Percentiles rank a stretch among this genome's conserved stretches.
These are phyloP conservation scores for Hucho hucho DNA, from an alignment of 2,113 vertebrate species.

Conservation along the genomic window DNA sequence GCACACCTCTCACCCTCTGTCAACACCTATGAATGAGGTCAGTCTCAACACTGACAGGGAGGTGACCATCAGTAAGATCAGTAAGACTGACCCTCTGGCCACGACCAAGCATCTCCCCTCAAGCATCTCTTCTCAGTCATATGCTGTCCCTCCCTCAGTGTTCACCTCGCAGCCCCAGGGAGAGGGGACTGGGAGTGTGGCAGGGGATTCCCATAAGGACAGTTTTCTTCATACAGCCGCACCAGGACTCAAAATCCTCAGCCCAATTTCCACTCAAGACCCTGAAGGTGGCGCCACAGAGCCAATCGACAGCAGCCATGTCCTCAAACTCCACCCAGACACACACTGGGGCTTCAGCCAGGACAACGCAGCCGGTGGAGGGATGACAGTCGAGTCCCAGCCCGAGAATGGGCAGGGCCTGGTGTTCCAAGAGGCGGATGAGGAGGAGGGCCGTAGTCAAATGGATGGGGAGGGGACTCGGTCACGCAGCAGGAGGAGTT, in stretches of 20 bases:
- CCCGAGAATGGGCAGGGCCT: constrained; percentile 57
- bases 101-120: constrained; percentile 53
- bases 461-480: constrained; percentile 63
- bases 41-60: constrained; percentile 53
- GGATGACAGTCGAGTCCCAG: constrained; percentile 32
- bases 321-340: constrained; percentile 73
- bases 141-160: constrained; percentile 50
- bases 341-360: constrained; percentile 45
- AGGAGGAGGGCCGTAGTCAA: constrained; percentile 24
- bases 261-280: constrained; percentile 52
- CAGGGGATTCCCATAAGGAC: constrained; percentile 34
- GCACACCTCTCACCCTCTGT: constrained; percentile 52
- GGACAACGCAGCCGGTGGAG: constrained; percentile 20
- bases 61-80: constrained; percentile 47
- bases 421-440: constrained; percentile 71
- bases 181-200: constrained; percentile 41
- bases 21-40: constrained; percentile 63
- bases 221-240: constrained; percentile 56
- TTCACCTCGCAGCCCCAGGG: constrained; percentile 62
- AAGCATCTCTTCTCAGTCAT: constrained; percentile 50
- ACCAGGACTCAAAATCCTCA: constrained; percentile 36
- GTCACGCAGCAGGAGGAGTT: constrained; percentile 83
- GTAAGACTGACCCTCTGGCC: constrained; percentile 56
- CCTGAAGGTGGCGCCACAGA: constrained; percentile 55
- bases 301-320: constrained; percentile 65